Percentiles rank a stretch among this genome's conserved stretches.
Evolutionary conservation across 2,888 invertebrate genomes (phyloP).

Genomic region (Euproctis similis): DNA sequence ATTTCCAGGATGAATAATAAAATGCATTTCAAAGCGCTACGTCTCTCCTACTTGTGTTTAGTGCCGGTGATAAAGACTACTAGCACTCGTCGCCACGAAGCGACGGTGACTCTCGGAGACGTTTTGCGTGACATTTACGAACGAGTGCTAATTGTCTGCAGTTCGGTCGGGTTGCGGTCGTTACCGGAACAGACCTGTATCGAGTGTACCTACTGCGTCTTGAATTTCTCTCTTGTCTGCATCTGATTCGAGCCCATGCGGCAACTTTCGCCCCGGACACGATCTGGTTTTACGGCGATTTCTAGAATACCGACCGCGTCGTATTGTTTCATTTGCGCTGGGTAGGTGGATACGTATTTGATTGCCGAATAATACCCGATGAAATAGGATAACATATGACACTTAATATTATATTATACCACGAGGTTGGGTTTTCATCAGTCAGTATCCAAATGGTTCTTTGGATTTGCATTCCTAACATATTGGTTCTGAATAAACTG

Average conservation of each 20-base stretch:
- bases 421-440: too few relatives aligned
- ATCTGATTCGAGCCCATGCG: conserved; percentile 58
- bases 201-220: conserved; percentile 45
- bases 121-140: conserved; percentile 62
- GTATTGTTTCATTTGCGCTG: too few relatives aligned
- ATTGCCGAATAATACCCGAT: too few relatives aligned
- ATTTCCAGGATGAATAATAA: conserved; percentile 15
- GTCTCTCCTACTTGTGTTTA: conserved; percentile 6
- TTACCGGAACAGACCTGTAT: conserved; percentile 45
- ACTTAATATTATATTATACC: too few relatives aligned
- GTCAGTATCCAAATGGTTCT: too few relatives aligned
- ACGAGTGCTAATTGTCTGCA: conserved; percentile 57
- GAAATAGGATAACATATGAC: too few relatives aligned
- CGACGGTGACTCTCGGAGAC: conserved; percentile 17
- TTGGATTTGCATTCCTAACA: too few relatives aligned
- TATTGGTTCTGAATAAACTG: too few relatives aligned
- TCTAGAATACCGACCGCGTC: too few relatives aligned
- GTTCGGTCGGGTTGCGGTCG: conserved; percentile 41
- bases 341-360: too few relatives aligned
- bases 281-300: conserved; percentile 56
- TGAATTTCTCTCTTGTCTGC: conserved; percentile 54
- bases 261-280: conserved; percentile 61
- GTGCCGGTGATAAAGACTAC: conserved; percentile 15
- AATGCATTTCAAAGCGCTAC: conserved; percentile 19
- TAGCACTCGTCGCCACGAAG: conserved; percentile 10